Evolutionary conservation across 2,888 invertebrate genomes (phyloP), one percentile per base, ranked within the genome.

Genomic region (Phengaris alcon): DNA sequence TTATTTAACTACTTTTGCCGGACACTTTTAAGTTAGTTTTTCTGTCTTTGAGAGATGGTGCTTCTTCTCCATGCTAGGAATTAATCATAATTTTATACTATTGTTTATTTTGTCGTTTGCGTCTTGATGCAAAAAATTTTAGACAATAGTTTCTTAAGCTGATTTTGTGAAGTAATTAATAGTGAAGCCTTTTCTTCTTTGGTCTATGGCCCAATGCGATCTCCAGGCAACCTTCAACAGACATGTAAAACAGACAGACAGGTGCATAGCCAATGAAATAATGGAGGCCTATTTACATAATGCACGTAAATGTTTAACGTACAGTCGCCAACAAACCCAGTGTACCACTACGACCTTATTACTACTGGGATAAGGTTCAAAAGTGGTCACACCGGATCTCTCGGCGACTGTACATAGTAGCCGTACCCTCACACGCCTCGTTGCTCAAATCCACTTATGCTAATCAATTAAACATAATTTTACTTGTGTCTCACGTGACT

Each of bases 381-480:
- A 35, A 35, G 35, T 35, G 35, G 35, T 35, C 1, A 52, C 9
- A 52, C 8, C 6, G 6, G 6, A 7, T 48, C 48, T 7, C 8
- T 9, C 10, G 15, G 1, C 7, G 2, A 59, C 55, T n/a, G 55
- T 57, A 22, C 15, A 22, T 22, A 59, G 64, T 35, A 59, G 59
- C 59, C 6, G 22, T 59, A 22, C 22, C 59, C 9, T 44, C 44
- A 35, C 64, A 44, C 22, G 59, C 59, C 35, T 64, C 35, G 35
- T 2, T 35, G 64, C 64, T 64, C 64, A 64, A 64, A 64, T 64
- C 64, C 64, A 64, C 64, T 44, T 64, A 64, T 64, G 64, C 12
- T 64, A 13, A 64, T 64, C 10, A 64, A 64, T 64, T 64, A 64
- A 64, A 64, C 64, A 64, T 64, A 64, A 64, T 64, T 44, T 64